Base-by-base conservation (phyloP, 2,797 vertebrate species). In the Pygocentrus nattereri region DNA sequence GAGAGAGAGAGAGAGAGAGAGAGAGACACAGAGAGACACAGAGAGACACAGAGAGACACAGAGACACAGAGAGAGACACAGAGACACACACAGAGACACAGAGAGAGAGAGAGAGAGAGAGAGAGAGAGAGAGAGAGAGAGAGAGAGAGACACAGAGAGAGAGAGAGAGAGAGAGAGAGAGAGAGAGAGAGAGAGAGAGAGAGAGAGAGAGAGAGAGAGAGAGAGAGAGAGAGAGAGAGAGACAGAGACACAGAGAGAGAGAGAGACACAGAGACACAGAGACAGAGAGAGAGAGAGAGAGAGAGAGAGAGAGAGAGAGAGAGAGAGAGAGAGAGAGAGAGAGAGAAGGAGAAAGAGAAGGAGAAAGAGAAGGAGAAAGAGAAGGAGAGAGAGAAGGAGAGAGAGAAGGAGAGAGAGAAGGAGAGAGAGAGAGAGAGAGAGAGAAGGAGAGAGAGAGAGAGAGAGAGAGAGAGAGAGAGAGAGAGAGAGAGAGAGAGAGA, bases 271-370 rank as follows among this genome's bases (percentile, higher is more conserved):
- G n/a, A n/a, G n/a, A n/a, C n/a, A n/a, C n/a, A n/a, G 16, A 50
- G n/a, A n/a, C n/a, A n/a, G n/a, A n/a, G n/a, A n/a, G n/a, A n/a
- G n/a, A n/a, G n/a, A n/a, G n/a, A n/a, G n/a, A n/a, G n/a, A n/a
- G 58, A 31, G 58, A 25, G 69, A 82, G 69, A 19, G 59, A 25
- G 50, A 15, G 56, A 59, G 54, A 78, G 73, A 71, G 34, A 27
- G 62, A 74, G 70, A 69, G 59, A 78, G 65, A 90, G 91, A 89
- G 90, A 93, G 92, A 83, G 59, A 82, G 47, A n/a, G 34, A 47
- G 23, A 44, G 71, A 41, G 21, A 59, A 59, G 52, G 70, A 38
- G 27, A 59, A 7, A 52, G 34, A 58, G 52, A 15, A 49, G 69
- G 18, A 34, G 69, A 23, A 56, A 30, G 58, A 50, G 68, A 83